phyloP scores from a whole-genome alignment of 1,140 invertebrate species.

The Acromyrmex charruanus region DNA sequence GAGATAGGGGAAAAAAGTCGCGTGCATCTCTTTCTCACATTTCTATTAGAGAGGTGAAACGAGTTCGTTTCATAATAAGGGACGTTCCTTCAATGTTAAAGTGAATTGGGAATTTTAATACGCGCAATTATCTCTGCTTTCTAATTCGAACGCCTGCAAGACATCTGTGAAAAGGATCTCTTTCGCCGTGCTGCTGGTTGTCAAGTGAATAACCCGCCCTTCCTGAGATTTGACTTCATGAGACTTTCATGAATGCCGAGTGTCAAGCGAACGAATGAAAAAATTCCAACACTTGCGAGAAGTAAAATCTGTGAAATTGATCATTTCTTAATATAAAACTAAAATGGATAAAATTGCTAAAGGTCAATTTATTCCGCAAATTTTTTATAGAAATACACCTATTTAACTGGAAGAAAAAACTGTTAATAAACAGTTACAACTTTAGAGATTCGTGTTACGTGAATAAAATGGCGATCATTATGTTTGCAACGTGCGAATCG shows the following conservation, averaged over 20 bases:
- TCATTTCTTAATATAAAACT: background rate
- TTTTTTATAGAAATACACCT: background rate
- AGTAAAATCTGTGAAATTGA: background rate
- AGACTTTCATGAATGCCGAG: constrained; percentile 33
- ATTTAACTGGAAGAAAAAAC: constrained; percentile 1
- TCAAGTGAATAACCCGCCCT: constrained; percentile 44
- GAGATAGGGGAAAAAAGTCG: constrained; percentile 36
- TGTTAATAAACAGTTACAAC: background rate
- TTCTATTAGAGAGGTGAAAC: constrained; percentile 8
- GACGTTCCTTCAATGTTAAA: constrained; percentile 25
- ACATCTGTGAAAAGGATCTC: constrained; percentile 19
- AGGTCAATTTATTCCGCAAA: background rate
- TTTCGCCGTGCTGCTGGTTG: background rate
- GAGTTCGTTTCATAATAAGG: constrained; percentile 46
- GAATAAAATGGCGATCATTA: background rate
- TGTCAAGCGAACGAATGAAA: constrained; percentile 17
- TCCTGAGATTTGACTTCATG: background rate
- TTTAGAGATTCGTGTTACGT: constrained; percentile 7
- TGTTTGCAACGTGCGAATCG: background rate
- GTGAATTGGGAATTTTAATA: constrained; percentile 37
- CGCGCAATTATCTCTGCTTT: constrained; percentile 58
- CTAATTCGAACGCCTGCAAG: constrained; percentile 43
- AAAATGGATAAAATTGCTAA: background rate
- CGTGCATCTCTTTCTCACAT: constrained; percentile 1
- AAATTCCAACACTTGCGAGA: background rate